Percentiles rank a stretch among this genome's conserved stretches.
Evolutionary conservation across 2,113 vertebrate genomes (phyloP).

Genomic region (Nettapus auritus): DNA sequence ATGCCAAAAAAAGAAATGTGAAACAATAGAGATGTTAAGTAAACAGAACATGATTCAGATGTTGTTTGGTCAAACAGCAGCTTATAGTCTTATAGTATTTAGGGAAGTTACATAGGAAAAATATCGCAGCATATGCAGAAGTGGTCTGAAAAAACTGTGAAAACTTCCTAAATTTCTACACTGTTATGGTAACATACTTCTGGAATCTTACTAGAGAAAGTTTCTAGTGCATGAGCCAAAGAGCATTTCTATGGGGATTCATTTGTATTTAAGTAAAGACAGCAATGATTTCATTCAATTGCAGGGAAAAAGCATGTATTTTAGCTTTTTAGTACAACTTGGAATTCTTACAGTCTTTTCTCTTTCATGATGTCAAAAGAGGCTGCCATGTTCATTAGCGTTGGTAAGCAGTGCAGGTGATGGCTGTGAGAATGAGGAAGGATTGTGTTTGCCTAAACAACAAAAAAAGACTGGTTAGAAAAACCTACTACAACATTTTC

Average conservation of each 20-base stretch:
- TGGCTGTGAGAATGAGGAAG: slow-evolving; percentile 97
- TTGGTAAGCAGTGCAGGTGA: slow-evolving; percentile 96
- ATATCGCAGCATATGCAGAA: neutral
- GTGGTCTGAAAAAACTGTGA: neutral
- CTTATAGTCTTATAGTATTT: neutral
- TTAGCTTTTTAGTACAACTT: neutral
- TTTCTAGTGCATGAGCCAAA: neutral
- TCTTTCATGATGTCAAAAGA: slow-evolving; percentile 96
- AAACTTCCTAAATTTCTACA: neutral
- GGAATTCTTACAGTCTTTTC: slow-evolving; percentile 90
- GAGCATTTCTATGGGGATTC: neutral
- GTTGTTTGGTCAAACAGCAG: neutral
- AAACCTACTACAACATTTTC: neutral
- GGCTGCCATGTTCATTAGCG: slow-evolving; percentile 97
- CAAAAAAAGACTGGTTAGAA: neutral
- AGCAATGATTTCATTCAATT: neutral
- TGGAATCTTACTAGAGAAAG: neutral
- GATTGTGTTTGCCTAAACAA: slow-evolving; percentile 94
- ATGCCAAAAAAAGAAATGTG: neutral
- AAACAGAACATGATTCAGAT: rapidly evolving
- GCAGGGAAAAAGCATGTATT: neutral
- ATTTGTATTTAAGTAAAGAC: neutral
- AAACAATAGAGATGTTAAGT: neutral
- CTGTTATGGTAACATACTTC: neutral
- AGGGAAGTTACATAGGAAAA: neutral